Conservation (phyloP, 1,140 invertebrate species). For the Philopotamus ludificatus region DNA sequence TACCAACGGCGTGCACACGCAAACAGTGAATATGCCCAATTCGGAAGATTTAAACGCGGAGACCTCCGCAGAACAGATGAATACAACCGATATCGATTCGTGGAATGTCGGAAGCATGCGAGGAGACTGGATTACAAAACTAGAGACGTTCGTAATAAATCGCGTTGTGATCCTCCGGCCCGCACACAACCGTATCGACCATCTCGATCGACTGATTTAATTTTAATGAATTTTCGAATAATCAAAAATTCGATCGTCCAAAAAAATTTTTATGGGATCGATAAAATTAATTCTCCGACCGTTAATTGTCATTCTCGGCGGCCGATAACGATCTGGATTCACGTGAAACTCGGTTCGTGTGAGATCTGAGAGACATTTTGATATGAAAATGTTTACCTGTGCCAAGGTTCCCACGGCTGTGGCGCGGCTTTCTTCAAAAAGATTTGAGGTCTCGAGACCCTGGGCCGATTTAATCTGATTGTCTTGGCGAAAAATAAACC, state of each 20-base stretch:
- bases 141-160: no score
- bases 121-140: no score
- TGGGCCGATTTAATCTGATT: background rate
- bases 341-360: slow-evolving; percentile 13
- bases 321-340: slow-evolving; percentile 14
- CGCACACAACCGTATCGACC: no score
- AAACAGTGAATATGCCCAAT: no score
- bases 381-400: slow-evolving; percentile 1
- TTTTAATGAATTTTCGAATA: no score
- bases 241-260: no score
- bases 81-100: no score
- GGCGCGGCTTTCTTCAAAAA: slow-evolving; percentile 1
- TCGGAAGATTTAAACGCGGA: background rate
- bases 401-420: slow-evolving; percentile 2
- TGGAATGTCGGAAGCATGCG: background rate
- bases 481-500: background rate
- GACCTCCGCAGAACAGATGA: background rate
- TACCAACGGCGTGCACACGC: no score
- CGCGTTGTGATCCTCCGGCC: no score
- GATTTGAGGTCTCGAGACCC: background rate
- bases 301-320: background rate
- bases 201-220: no score
- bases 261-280: background rate
- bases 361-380: slow-evolving; percentile 12
- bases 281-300: background rate